phyloP scores from a whole-genome alignment of 2,888 invertebrate species.

The Deladenus siricidicola region DNA sequence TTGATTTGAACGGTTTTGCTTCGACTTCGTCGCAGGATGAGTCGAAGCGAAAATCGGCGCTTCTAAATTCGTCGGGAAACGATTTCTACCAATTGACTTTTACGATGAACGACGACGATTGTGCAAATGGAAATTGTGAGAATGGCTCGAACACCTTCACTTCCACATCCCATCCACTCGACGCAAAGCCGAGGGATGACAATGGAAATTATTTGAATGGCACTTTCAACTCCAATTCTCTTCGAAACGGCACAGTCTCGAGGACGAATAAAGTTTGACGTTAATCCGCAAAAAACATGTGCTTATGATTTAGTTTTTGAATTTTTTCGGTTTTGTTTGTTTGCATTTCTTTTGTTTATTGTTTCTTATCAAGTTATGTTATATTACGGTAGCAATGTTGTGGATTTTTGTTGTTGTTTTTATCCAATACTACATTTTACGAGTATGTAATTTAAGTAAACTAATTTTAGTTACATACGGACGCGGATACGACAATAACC shows the following conservation, averaged over 20 bases:
- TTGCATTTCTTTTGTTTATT: neutral
- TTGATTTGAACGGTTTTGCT: neutral
- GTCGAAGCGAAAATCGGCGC: neutral
- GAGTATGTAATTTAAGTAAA: too few relatives aligned
- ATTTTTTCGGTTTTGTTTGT: neutral
- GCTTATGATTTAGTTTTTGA: too few relatives aligned
- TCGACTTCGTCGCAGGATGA: slow-evolving; percentile 7
- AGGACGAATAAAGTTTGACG: neutral
- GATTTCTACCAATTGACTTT: slow-evolving; percentile 27
- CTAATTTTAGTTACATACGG: neutral
- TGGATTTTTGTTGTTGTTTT: too few relatives aligned
- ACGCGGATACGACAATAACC: neutral
- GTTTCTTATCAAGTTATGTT: too few relatives aligned
- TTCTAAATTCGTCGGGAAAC: neutral
- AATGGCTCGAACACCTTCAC: neutral
- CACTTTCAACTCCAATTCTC: neutral
- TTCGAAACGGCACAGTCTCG: neutral
- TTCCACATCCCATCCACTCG: too few relatives aligned
- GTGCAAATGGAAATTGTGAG: neutral
- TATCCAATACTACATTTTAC: too few relatives aligned
- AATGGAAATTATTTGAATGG: too few relatives aligned
- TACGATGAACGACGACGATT: slow-evolving; percentile 12
- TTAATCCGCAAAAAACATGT: too few relatives aligned
- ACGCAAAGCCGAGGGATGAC: too few relatives aligned
- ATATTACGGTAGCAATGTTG: too few relatives aligned